A percentile compares a stretch with the other conserved stretches of the same genome.
phyloP scores from a whole-genome alignment of 2,888 invertebrate species.

The Clitarchus hookeri region DNA sequence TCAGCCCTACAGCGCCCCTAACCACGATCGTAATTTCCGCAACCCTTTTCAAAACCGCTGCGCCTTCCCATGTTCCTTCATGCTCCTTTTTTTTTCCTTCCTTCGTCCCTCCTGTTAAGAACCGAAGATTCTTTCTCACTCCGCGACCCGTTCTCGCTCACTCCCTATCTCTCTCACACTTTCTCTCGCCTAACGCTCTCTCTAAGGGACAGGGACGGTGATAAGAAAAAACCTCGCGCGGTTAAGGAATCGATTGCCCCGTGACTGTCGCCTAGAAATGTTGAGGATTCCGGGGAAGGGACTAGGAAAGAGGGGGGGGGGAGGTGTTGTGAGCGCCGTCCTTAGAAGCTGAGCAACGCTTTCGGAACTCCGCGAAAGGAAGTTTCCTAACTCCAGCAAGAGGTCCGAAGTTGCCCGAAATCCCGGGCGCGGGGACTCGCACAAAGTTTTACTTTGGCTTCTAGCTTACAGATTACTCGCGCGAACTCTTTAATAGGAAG shows the following conservation, averaged over 20 bases:
- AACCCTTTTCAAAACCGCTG: not conserved
- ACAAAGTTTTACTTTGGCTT: not conserved
- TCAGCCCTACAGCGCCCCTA: not conserved
- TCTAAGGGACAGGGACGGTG: not conserved
- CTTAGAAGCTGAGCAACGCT: not conserved
- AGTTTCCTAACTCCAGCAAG: not conserved
- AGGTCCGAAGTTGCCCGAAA: not conserved
- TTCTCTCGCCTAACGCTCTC: not conserved
- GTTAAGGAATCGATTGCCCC: not conserved
- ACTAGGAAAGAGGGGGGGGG: not conserved
- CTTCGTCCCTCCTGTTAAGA: too few species aligned
- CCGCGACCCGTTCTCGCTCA: too few species aligned
- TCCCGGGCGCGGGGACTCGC: not conserved
- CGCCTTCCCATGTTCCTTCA: not conserved
- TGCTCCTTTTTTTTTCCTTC: not conserved
- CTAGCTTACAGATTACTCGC: constrained; percentile 1
- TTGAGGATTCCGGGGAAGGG: not conserved
- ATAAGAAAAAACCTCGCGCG: not conserved
- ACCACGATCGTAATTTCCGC: not conserved
- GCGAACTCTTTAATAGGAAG: not conserved
- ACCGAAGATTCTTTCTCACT: too few species aligned
- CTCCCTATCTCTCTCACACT: too few species aligned
- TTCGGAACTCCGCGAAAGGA: not conserved
- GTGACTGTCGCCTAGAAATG: not conserved
- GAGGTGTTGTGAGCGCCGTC: not conserved